A percentile compares a stretch with the other conserved stretches of the same genome.
These are phyloP conservation scores for Meteorus sp. DNA, from an alignment of 1,140 invertebrate genomes.

Conservation along the genomic window DNA sequence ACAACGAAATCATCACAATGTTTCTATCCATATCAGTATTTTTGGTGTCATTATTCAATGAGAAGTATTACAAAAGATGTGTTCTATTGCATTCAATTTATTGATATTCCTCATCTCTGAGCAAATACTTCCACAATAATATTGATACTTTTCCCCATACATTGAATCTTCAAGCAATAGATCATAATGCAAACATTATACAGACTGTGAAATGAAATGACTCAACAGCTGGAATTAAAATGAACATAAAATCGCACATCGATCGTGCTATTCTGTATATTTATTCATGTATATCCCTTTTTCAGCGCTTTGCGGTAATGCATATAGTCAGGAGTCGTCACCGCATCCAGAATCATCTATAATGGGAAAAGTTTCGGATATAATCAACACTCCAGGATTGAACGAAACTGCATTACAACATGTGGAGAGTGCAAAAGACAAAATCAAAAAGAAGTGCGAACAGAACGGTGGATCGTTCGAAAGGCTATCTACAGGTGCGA, in stretches of 20 bases:
- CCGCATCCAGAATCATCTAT: slow-evolving; percentile 20
- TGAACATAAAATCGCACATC: too few species aligned
- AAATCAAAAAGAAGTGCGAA: slow-evolving; percentile 54
- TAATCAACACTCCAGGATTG: slow-evolving; percentile 30
- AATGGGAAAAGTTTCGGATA: slow-evolving; percentile 30
- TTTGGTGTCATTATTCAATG: too few species aligned
- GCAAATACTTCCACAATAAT: too few species aligned
- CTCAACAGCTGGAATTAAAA: not conserved
- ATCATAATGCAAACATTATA: too few species aligned
- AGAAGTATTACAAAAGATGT: too few species aligned
- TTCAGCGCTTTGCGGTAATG: slow-evolving; percentile 11
- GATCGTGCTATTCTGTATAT: too few species aligned
- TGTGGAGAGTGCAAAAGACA: slow-evolving; percentile 41
- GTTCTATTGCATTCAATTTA: too few species aligned
- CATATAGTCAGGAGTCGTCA: slow-evolving; percentile 7
- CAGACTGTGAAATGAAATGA: not conserved
- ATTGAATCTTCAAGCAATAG: too few species aligned
- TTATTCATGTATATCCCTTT: slow-evolving; percentile 10
- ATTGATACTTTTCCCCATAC: too few species aligned
- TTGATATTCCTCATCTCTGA: too few species aligned
- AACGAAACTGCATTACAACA: slow-evolving; percentile 39
- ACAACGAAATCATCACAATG: too few species aligned
- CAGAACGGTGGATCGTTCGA: slow-evolving; percentile 49
- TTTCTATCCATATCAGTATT: too few species aligned
- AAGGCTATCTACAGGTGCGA: slow-evolving; percentile 40